phyloP scores from a whole-genome alignment of 2,888 invertebrate species.

The Ormyrus nitidulus region DNA sequence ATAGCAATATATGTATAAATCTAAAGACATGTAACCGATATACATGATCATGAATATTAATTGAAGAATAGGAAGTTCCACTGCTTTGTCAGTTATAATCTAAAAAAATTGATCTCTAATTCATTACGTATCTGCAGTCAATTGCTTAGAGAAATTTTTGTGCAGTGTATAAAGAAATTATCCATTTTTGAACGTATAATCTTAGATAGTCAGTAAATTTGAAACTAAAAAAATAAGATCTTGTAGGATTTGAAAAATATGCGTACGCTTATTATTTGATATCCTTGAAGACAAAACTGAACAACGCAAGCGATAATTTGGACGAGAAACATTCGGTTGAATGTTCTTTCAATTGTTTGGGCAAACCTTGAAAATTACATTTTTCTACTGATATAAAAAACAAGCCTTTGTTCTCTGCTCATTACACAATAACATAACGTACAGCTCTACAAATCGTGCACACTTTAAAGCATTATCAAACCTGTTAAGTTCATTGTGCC shows the following conservation, averaged over 20 bases:
- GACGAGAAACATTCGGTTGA: slow-evolving; percentile 63
- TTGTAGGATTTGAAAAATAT: slow-evolving; percentile 3
- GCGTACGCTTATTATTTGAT: slow-evolving; percentile 62
- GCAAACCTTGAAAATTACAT: slow-evolving; percentile 58
- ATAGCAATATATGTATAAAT: slow-evolving; percentile 52
- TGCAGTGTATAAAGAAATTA: too few species aligned
- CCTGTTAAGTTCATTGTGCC: slow-evolving; percentile 60
- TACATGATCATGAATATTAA: slow-evolving; percentile 40
- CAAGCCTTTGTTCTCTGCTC: too few species aligned
- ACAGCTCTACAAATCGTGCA: not conserved
- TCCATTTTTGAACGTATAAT: not conserved
- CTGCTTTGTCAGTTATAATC: slow-evolving; percentile 1
- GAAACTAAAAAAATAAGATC: not conserved
- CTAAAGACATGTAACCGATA: slow-evolving; percentile 35
- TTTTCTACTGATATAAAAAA: slow-evolving; percentile 3
- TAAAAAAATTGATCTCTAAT: not conserved
- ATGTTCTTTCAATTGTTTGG: slow-evolving; percentile 62
- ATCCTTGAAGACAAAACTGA: slow-evolving; percentile 65
- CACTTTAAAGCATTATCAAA: slow-evolving; percentile 16
- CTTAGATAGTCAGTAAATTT: too few species aligned
- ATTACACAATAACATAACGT: too few species aligned
- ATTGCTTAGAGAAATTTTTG: too few species aligned
- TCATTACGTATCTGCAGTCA: too few species aligned
- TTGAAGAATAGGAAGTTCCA: slow-evolving; percentile 37
- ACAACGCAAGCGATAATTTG: slow-evolving; percentile 63